Base-by-base conservation (phyloP, 2,113 vertebrate species). In the Mustelus asterias region DNA sequence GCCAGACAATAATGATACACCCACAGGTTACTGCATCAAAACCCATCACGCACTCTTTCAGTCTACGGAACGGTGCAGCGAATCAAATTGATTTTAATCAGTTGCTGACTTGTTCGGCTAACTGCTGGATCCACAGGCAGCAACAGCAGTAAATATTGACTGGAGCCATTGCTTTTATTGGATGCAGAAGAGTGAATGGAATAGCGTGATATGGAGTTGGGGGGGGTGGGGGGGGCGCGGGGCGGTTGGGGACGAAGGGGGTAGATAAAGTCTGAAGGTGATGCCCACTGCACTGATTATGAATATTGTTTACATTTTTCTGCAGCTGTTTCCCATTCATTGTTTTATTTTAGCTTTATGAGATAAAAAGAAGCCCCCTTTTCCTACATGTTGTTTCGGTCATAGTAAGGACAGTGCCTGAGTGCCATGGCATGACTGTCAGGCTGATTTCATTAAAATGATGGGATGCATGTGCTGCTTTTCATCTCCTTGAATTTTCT, bases 371-470 rank as follows among this genome's bases (percentile, higher is more conserved):
- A 70, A 70, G 69, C 97, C 97, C 96, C 97, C 96, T 96, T 88
- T 97, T 97, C 97, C 97, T 97, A 96, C 97, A 96, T 96, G 97
- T 97, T 97, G 97, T 97, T 97, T 97, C 96, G 96, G 97, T 97
- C 96, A 96, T 97, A 98, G 97, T 97, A 97, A 89, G 96, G 96
- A 97, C 96, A 97, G 97, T 97, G 96, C 97, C 96, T 96, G 96
- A 96, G 96, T 97, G 97, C 97, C 96, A 96, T 96, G 96, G 97
- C 97, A 96, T 96, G 97, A 97, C 97, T 97, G 97, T 98, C 97
- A 97, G 97, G 98, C 97, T 98, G 98, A 98, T 98, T 97, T 98
- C 97, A 97, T 98, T 97, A 98, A 97, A 96, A 97, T 97, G 98
- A 98, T 98, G 97, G 98, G 97, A 98, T 97, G 97, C 98, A 97